Evolutionary conservation across 2,888 invertebrate genomes (phyloP), one percentile per base, ranked within the genome.

Genomic region (Rotaria magnacalcarata): DNA sequence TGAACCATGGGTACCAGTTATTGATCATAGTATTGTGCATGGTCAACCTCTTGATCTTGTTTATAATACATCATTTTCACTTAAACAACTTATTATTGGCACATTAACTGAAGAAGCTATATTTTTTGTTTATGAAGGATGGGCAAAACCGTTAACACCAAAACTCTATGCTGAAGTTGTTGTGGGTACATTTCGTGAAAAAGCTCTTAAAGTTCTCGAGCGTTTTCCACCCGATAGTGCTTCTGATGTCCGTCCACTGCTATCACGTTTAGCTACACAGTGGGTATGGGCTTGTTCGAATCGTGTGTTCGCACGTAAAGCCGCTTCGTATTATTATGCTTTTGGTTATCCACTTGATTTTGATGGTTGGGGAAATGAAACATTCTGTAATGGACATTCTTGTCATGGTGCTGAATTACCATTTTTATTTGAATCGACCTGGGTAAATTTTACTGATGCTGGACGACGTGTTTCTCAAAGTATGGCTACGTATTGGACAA

Each of bases 1-100:
- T 85, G 89, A 89, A 85, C 89, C 89, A 11, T 88, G 89, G 86
- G 89, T 89, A 10, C 89, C 89, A 0, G 88, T 88, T 84, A 88
- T 89, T 19, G 89, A 90, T 85, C 89, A 89, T 2, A 85, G 87
- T 2, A 84, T 89, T 19, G 88, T 90, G 1, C 87, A 88, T 27
- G 87, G 87, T n/a, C 89, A 89, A 80, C 88, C 89, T 0, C 80
- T 89, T 27, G 87, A 88, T 8, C 87, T 88, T 0, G 85, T 87
- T 34, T 1, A 84, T 21, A 86, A 87, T 16, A 88, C 88, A 2
- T 50, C 87, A 54, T 86, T 88, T 54, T 84, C 84, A 84, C 85
- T 87, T 14, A 89, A 89, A 75, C 89, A 89, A 47, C 87, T 89
- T 21, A 88, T 90, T 54, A 88, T 89, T 47, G 89, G 90, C 11